These are phyloP conservation scores for Megamerina dolium DNA, from an alignment of 2,888 invertebrate genomes.

Conservation along the genomic window DNA sequence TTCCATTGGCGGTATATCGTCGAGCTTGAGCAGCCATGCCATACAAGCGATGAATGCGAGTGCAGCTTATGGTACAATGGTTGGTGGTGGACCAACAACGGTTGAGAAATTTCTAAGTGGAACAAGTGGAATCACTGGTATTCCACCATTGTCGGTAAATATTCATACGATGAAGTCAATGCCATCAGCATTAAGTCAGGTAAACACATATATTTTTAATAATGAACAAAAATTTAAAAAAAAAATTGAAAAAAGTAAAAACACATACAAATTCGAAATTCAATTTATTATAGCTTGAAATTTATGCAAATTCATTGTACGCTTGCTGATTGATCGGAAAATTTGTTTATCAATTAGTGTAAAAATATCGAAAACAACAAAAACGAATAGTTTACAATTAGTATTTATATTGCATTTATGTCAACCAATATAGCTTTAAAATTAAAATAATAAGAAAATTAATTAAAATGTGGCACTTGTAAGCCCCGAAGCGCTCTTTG, in stretches of 20 bases:
- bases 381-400: too few species aligned
- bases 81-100: constrained; percentile 44
- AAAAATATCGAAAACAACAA: too few species aligned
- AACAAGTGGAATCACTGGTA: constrained; percentile 47
- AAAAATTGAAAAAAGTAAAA: constrained; percentile 15
- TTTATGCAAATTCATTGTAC: too few species aligned
- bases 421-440: too few species aligned
- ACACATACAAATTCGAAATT: too few species aligned
- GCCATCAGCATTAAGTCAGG: constrained; percentile 50
- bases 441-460: too few species aligned
- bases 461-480: too few species aligned
- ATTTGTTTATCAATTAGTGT: too few species aligned
- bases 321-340: too few species aligned
- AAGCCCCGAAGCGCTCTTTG: too few species aligned
- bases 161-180: constrained; percentile 50
- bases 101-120: constrained; percentile 51
- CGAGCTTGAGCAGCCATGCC: constrained; percentile 66
- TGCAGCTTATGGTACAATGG: constrained; percentile 22
- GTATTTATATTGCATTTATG: too few species aligned
- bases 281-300: too few species aligned
- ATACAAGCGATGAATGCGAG: constrained; percentile 54
- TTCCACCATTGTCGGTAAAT: constrained; percentile 49
- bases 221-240: constrained; percentile 27
- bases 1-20: constrained; percentile 53
- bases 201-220: constrained; percentile 46